Conservation (phyloP, 2,888 invertebrate genomes). For the Yponomeuta plumbellus region DNA sequence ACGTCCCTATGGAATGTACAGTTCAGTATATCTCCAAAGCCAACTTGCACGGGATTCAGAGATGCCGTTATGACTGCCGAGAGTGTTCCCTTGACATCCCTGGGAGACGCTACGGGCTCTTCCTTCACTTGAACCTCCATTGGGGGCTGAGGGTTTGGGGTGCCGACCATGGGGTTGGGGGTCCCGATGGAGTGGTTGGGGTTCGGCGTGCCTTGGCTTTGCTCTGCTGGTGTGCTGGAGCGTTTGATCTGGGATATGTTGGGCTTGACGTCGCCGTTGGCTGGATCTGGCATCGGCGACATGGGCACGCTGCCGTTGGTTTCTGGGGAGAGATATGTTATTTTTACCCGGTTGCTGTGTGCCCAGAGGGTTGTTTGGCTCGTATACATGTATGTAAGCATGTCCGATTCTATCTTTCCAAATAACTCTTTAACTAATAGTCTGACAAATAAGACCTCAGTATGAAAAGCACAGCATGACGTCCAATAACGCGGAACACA, state of each 20-base stretch:
- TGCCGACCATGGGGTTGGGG: slow-evolving; percentile 58
- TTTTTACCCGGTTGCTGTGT: neutral
- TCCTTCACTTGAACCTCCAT: slow-evolving; percentile 63
- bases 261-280: slow-evolving; percentile 56
- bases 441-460: no score
- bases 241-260: slow-evolving; percentile 68
- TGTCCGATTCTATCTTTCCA: no score
- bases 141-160: slow-evolving; percentile 52
- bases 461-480: slow-evolving; percentile 57
- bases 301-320: slow-evolving; percentile 46
- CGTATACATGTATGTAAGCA: no score
- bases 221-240: slow-evolving; percentile 59
- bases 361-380: neutral
- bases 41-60: slow-evolving; percentile 79
- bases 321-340: slow-evolving; percentile 35
- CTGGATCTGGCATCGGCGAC: slow-evolving; percentile 54
- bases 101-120: slow-evolving; percentile 50
- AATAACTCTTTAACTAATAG: slow-evolving; percentile 30
- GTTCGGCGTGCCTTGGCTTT: slow-evolving; percentile 62
- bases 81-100: slow-evolving; percentile 51
- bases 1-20: slow-evolving; percentile 95
- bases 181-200: slow-evolving; percentile 62
- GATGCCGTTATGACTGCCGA: slow-evolving; percentile 55
- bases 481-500: slow-evolving; percentile 77
- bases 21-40: slow-evolving; percentile 88